phyloP scores from a whole-genome alignment of 2,888 invertebrate species.

The Phalera bucephala region DNA sequence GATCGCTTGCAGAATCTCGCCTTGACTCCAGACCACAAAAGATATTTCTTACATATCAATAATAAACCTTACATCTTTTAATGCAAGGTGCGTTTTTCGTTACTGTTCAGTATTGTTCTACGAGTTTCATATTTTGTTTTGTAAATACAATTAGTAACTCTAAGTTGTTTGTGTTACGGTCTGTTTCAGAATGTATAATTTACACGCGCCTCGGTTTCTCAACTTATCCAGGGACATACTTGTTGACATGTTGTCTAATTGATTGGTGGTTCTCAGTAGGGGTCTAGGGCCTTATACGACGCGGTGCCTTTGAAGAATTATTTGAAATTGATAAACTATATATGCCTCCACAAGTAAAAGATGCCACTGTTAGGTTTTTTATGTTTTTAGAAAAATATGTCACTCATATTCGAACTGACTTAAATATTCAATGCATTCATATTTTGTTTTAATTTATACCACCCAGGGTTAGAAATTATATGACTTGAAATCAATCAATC shows the following conservation, averaged over 20 bases:
- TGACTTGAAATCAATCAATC: too few relatives aligned
- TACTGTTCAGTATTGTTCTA: constrained; percentile 20
- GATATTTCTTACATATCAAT: constrained; percentile 24
- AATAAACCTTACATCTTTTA: constrained; percentile 16
- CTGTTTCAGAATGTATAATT: constrained; percentile 51
- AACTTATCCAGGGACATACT: constrained; percentile 77
- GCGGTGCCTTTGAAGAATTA: constrained; percentile 78
- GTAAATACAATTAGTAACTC: constrained; percentile 51
- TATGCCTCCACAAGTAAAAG: constrained; percentile 52
- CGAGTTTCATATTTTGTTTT: constrained; percentile 39
- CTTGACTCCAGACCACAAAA: constrained; percentile 50
- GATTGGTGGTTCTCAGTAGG: constrained; percentile 80
- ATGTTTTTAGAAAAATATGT: constrained; percentile 42
- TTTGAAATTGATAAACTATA: constrained; percentile 80
- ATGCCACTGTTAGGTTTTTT: constrained; percentile 67
- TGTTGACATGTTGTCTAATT: constrained; percentile 84
- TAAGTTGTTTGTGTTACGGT: constrained; percentile 65
- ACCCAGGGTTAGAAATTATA: too few relatives aligned
- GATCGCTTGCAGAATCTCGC: constrained; percentile 72
- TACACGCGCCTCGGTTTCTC: constrained; percentile 49
- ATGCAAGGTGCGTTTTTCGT: constrained; percentile 38
- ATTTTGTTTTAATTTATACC: too few relatives aligned
- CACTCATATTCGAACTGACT: constrained; percentile 36
- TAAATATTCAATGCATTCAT: too few relatives aligned
- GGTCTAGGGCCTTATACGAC: constrained; percentile 67